Base-by-base conservation (phyloP, 2,797 vertebrate species). In the Fistularia commersonii region DNA sequence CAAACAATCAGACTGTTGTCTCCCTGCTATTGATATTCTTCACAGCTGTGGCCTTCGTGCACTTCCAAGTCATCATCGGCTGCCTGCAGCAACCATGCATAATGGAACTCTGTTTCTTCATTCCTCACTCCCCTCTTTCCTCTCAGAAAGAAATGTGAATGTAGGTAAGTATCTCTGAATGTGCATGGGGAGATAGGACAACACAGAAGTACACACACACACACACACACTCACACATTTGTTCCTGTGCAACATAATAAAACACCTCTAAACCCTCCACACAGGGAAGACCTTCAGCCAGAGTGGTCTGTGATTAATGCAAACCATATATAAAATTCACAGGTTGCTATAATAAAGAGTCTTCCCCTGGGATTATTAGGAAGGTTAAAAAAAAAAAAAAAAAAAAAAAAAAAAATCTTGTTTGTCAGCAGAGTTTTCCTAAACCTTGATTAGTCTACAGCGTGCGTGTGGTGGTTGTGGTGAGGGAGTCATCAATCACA, bases 11-110 rank as follows among this genome's bases (percentile, higher is more conserved):
- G 54, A 54, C 41, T 56, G 68, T 64, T 81, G 76, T 76, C 55
- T 65, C 53, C 15, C 15, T 61, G 50, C 62, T 69, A 80, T 80
- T 77, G 74, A 81, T 75, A 81, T 81, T 81, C 79, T 54, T 70
- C 62, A 65, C 72, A 69, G 66, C 69, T 73, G 66, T 68, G 70
- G 74, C 79, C 82, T 83, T 80, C 74, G 52, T 79, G 54, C 68
- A 76, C 70, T 80, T 80, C 78, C 52, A 80, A 80, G 70, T 71
- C 66, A 80, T 85, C 74, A 77, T 52, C 37, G 66, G 58, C 51
- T 76, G 72, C 76, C 63, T 83, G 79, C 69, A 72, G 74, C 67
- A 55, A 63, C 56, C 61, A 55, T 55, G 53, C 66, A 72, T 77
- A 81, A 84, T 70, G 63, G 32, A 81, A 68, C 45, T 54, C 58